Evolutionary conservation across 2,888 invertebrate genomes (phyloP).

Genomic region (Pollenia labialis): DNA sequence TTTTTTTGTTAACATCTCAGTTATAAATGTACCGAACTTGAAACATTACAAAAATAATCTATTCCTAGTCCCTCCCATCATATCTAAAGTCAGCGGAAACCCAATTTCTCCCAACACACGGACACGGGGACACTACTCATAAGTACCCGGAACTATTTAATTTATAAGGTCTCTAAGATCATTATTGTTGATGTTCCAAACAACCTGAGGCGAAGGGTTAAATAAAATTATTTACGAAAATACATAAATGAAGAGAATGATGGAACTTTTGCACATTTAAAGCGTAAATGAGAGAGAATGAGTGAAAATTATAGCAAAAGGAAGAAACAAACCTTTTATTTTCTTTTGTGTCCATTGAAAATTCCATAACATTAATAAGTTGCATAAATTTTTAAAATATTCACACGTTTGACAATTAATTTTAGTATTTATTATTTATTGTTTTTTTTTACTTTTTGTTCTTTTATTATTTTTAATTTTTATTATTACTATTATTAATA

Average conservation of each 20-base stretch:
- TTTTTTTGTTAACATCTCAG: no score
- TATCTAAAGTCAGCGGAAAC: no score
- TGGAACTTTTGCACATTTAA: neutral
- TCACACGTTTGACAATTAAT: conserved; percentile 76
- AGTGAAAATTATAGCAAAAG: neutral
- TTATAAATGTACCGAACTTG: no score
- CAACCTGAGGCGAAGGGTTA: no score
- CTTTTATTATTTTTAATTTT: neutral
- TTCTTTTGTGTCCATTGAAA: conserved; percentile 83
- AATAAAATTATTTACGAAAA: no score
- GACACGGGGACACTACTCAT: no score
- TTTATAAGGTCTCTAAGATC: no score
- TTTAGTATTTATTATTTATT: conserved; percentile 30
- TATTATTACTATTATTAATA: conserved; percentile 24
- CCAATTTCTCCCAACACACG: no score
- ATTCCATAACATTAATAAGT: conserved; percentile 82
- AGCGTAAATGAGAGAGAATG: neutral
- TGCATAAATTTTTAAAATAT: conserved; percentile 80
- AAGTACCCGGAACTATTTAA: no score
- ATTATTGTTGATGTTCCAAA: no score
- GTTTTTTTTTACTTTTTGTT: neutral
- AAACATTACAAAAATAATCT: no score
- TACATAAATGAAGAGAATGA: neutral
- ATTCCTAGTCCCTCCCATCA: no score
- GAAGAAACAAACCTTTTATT: conserved; percentile 79